phyloP scores from a whole-genome alignment of 2,888 invertebrate genomes.

The Hydriomena furcata region DNA sequence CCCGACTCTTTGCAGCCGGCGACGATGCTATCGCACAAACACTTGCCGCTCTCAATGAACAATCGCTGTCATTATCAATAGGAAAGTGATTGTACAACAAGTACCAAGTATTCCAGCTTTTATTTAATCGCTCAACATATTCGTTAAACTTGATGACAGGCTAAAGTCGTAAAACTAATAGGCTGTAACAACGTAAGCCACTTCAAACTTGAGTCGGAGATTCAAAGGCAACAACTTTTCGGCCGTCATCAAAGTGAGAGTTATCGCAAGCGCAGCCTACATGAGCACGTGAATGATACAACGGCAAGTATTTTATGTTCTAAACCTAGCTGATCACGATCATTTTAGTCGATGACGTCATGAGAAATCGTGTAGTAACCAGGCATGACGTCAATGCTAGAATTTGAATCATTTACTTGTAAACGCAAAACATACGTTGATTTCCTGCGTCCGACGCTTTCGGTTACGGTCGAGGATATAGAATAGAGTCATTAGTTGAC shows the following conservation, averaged over 20 bases:
- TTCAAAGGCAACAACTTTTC: conserved; percentile 10
- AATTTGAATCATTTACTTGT: conserved; percentile 8
- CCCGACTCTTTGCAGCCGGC: conserved; percentile 32
- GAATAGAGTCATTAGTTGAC: conserved; percentile 18
- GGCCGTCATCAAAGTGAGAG: conserved; percentile 17
- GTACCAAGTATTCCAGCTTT: conserved; percentile 9
- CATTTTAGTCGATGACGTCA: conserved; percentile 9
- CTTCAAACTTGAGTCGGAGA: conserved; percentile 13
- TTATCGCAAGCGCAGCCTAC: conserved; percentile 6
- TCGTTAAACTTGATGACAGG: conserved; percentile 13
- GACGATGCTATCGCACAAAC: conserved; percentile 27
- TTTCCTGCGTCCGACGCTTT: conserved; percentile 2
- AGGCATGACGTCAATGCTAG: conserved; percentile 20
- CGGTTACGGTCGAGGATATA: conserved; percentile 13
- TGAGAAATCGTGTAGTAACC: neutral
- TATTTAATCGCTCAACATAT: conserved; percentile 19
- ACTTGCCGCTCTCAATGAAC: conserved; percentile 19
- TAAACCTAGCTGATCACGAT: conserved; percentile 7
- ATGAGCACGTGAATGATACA: neutral
- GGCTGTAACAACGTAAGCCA: conserved; percentile 10
- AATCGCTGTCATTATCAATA: conserved; percentile 14
- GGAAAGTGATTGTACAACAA: conserved; percentile 16
- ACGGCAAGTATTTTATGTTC: conserved; percentile 11
- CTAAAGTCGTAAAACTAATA: conserved; percentile 18
- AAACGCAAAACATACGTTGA: neutral